Evolutionary conservation across 2,888 invertebrate species (phyloP).

Genomic region (Diaperis boleti): DNA sequence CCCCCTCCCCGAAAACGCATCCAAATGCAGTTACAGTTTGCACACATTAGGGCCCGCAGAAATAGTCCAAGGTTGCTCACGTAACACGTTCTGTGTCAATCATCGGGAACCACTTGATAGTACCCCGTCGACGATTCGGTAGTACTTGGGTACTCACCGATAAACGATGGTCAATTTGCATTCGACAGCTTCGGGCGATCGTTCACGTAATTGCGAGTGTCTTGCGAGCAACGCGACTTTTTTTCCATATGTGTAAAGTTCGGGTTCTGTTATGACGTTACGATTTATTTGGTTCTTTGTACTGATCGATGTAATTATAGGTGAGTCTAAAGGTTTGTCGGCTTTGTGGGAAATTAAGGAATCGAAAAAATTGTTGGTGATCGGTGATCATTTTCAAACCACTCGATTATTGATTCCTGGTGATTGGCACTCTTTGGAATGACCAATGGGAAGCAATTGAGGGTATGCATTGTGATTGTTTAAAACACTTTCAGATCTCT

Average conservation of each 20-base stretch:
- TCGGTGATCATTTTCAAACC: too few species aligned
- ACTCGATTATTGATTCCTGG: too few species aligned
- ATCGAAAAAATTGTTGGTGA: too few species aligned
- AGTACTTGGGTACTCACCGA: conserved; percentile 24
- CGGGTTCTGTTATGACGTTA: conserved; percentile 51
- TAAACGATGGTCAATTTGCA: conserved; percentile 39
- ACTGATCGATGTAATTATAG: conserved; percentile 48
- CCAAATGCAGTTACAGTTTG: conserved; percentile 28
- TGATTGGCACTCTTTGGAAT: too few species aligned
- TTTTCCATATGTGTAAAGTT: conserved; percentile 24
- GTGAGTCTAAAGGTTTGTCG: conserved; percentile 46
- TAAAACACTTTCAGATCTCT: too few species aligned
- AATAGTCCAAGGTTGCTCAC: conserved; percentile 45
- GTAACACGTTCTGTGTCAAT: conserved; percentile 41
- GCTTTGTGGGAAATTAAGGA: too few species aligned
- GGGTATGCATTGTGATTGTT: too few species aligned
- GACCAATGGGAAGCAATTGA: too few species aligned
- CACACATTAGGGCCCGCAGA: conserved; percentile 40
- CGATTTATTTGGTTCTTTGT: conserved; percentile 49
- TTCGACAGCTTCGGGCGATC: conserved; percentile 30
- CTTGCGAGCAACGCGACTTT: conserved; percentile 7
- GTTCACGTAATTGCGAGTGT: conserved; percentile 28
- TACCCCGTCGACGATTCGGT: conserved; percentile 33
- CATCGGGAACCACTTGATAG: conserved; percentile 32
- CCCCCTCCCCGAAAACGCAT: too few species aligned